A percentile compares a stretch with the other conserved stretches of the same genome.
phyloP scores from a whole-genome alignment of 2,113 vertebrate genomes.

The Bombycilla garrulus region DNA sequence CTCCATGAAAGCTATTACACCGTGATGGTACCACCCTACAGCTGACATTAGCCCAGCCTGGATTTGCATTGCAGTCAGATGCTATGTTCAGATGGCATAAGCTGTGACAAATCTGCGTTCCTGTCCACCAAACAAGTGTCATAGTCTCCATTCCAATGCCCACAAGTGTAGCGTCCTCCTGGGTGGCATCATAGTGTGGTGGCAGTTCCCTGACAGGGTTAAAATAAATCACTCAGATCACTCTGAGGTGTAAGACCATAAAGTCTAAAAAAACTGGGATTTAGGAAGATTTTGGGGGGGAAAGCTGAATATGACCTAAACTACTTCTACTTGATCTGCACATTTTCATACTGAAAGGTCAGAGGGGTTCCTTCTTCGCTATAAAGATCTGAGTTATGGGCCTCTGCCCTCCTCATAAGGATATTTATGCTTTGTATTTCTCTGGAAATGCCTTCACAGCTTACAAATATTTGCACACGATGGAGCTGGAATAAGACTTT shows the following conservation, averaged over 20 bases:
- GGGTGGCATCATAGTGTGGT: not conserved
- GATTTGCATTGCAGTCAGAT: not conserved
- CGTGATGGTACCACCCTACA: rapidly evolving
- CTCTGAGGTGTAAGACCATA: not conserved
- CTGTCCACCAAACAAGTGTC: not conserved
- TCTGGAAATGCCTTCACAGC: not conserved
- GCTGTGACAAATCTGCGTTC: not conserved
- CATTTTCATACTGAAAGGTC: not conserved
- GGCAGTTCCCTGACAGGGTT: not conserved
- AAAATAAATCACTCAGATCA: not conserved
- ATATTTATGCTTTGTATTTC: not conserved
- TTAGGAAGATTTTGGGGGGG: not conserved
- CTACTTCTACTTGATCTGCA: not conserved
- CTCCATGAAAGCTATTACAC: not conserved
- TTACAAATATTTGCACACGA: not conserved
- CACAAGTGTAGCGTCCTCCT: rapidly evolving
- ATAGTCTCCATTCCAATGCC: not conserved
- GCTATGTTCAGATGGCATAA: not conserved
- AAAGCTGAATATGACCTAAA: not conserved
- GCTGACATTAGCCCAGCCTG: not conserved
- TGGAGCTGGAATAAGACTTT: not conserved
- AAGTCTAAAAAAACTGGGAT: not conserved
- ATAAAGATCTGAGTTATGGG: not conserved
- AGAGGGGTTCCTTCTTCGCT: not conserved
- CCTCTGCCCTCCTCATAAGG: not conserved